Base-by-base conservation (phyloP, 2,888 invertebrate genomes). In the Himalopsyche anomala region DNA sequence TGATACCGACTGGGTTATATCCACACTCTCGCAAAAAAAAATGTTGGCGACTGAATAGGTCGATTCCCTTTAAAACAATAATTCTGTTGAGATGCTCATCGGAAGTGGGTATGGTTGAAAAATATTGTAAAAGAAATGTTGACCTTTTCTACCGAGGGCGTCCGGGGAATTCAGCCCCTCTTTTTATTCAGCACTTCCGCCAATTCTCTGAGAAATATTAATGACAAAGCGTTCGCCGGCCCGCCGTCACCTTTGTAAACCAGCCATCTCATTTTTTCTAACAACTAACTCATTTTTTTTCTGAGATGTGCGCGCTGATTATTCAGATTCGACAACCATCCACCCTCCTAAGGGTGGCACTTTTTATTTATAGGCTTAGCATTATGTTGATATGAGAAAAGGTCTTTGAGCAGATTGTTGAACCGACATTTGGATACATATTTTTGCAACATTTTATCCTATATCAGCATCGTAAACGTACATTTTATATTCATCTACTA, bases 251-350 rank as follows among this genome's bases (percentile, higher is more conserved):
- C 62, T 62, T 62, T 62, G 62, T 62, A 15, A 62, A 62, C 28
- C 19, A 28, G 28, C 19, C 28, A 15, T 28, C 62, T 62, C 62
- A 62, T 62, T 62, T 62, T 62, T 62, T 19, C 62, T 19, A n/a
- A 28, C 62, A 51, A 51, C 51, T 51, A 51, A 51, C 51, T 51
- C 51, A 51, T 51, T 51, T 51, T 51, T 51, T 51, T 51, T 9
- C 62, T 15, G 62, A 62, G 62, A 62, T 62, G 62, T 62, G 62
- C 62, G 2, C n/a, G 28, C 62, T 62, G 62, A 62, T 62, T 62
- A 62, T 62, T 19, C 62, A 28, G 62, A 62, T 62, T 62, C 62
- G 62, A 62, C 62, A 62, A 12, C n/a, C n/a, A 62, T 62, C n/a
- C 28, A 0, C 19, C 19, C 62, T 19, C 62, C 28, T 8, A 19